phyloP scores from a whole-genome alignment of 2,888 invertebrate genomes.

The Amphipoea oculea region DNA sequence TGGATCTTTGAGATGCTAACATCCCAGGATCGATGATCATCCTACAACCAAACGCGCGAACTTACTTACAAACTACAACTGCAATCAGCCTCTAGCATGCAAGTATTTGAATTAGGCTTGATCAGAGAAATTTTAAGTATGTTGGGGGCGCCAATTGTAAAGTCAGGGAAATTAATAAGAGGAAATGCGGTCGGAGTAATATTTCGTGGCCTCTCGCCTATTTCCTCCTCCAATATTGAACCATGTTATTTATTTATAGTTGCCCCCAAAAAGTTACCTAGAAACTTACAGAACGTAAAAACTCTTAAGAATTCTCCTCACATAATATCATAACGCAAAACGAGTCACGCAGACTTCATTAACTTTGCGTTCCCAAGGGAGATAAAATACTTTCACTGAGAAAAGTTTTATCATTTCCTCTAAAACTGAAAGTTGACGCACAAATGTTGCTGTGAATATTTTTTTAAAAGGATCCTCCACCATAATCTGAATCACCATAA shows the following conservation, averaged over 20 bases:
- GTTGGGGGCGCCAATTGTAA: background rate
- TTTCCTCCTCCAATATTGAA: background rate
- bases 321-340: conserved; percentile 44
- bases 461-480: background rate
- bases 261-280: conserved; percentile 11
- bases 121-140: background rate
- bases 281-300: conserved; percentile 20
- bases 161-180: background rate
- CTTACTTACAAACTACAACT: too few species aligned
- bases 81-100: background rate
- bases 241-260: too few species aligned
- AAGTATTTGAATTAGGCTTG: background rate
- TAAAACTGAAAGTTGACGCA: conserved; percentile 21
- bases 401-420: conserved; percentile 40
- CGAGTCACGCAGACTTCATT: conserved; percentile 47
- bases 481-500: background rate
- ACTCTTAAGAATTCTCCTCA: conserved; percentile 31
- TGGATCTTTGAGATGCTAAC: too few species aligned
- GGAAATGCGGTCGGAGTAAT: too few species aligned
- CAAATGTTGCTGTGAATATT: background rate
- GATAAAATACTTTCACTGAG: conserved; percentile 39
- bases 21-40: too few species aligned
- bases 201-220: too few species aligned
- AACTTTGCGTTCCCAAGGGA: conserved; percentile 28
- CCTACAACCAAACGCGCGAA: too few species aligned